phyloP scores from a whole-genome alignment of 2,888 invertebrate species.

The Morpho achilles region DNA sequence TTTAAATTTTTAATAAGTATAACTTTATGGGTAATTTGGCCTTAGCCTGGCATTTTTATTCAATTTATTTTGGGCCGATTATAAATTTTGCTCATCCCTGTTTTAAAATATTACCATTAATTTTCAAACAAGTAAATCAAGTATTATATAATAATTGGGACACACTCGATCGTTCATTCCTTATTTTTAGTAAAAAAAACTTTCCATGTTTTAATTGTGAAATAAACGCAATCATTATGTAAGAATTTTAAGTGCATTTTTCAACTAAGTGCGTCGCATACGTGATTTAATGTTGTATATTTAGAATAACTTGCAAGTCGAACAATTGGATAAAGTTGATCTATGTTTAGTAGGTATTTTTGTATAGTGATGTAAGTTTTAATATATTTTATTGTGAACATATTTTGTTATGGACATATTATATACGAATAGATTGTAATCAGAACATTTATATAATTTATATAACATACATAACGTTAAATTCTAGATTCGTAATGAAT shows the following conservation, averaged over 20 bases:
- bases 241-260: slow-evolving; percentile 57
- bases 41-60: no score
- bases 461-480: no score
- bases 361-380: slow-evolving; percentile 34
- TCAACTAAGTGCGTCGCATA: slow-evolving; percentile 47
- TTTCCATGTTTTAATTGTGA: slow-evolving; percentile 45
- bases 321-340: slow-evolving; percentile 57
- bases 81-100: no score
- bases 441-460: no score
- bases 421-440: slow-evolving; percentile 8
- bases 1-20: no score
- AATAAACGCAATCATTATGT: slow-evolving; percentile 37
- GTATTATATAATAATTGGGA: slow-evolving; percentile 1
- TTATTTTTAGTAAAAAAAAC: slow-evolving; percentile 32
- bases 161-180: slow-evolving; percentile 37
- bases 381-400: slow-evolving; percentile 15
- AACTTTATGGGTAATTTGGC: no score
- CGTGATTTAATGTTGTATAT: slow-evolving; percentile 52
- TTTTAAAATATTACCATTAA: no score
- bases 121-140: no score
- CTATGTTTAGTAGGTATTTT: slow-evolving; percentile 35
- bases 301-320: slow-evolving; percentile 67
- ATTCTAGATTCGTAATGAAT: no score
- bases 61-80: no score
- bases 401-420: slow-evolving; percentile 27